Evolutionary conservation across 2,888 invertebrate species (phyloP), one percentile per base, ranked within the genome.

Genomic region (Andrena fulva): DNA sequence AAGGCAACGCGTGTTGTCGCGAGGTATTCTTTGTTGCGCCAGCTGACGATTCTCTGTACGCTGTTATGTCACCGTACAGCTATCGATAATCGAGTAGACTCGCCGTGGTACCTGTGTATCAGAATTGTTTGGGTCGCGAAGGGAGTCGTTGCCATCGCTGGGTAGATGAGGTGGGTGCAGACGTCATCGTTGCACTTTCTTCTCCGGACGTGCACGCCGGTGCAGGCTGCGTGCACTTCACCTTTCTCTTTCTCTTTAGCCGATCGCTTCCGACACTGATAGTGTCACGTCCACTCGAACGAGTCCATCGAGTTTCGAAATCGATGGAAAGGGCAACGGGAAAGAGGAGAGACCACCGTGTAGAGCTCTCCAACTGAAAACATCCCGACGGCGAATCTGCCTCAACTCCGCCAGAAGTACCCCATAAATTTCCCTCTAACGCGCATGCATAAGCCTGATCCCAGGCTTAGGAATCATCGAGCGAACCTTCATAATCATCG

Each of bases 221-320:
- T 80, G 86, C 87, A 88, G 81, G 72, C 85, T 88, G 90, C 89
- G 87, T 89, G 91, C 90, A 90, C 91, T 91, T 91, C 90, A 90
- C 92, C 92, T 92, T 92, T 92, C 92, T 92, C 92, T 92, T 92
- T 92, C 91, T 92, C 89, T 86, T 73, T 64, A 74, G 67, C 85
- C 85, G 87, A 88, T 87, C 83, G 86, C 82, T 89, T 90, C 89
- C 89, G 88, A 90, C 68, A 62, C 75, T 7, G 52, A 59, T 48
- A 56, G 71, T 42, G 48, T 68, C 76, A 16, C 66, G 59, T 77
- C 56, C 68, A 8, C 7, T 60, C 73, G 62, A 72, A 20, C 66
- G 48, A 48, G 66, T 27, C 31, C 50, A 12, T 62, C 62, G 50
- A 8, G 52, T 60, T 72, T 77, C 77, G 64, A 76, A 70, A 76